phyloP scores from a whole-genome alignment of 2,797 vertebrate genomes.

The Rhinogobio ventralis region DNA sequence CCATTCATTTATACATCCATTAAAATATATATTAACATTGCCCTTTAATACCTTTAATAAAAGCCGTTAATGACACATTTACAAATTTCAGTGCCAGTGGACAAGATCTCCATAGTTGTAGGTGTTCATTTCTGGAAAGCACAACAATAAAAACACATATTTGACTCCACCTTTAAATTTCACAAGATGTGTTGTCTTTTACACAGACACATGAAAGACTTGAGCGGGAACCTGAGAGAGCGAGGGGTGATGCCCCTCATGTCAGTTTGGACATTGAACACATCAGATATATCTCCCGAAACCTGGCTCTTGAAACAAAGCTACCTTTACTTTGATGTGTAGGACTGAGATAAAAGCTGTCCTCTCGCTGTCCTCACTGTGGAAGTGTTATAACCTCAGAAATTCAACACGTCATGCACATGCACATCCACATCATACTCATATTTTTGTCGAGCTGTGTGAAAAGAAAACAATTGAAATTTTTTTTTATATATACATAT shows the following conservation, averaged over 20 bases:
- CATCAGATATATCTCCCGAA: slow-evolving; percentile 72
- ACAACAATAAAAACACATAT: slow-evolving; percentile 1
- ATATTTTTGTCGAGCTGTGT: slow-evolving; percentile 4
- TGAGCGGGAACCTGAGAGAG: slow-evolving; percentile 68
- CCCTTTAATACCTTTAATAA: too few species aligned
- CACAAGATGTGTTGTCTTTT: slow-evolving; percentile 57
- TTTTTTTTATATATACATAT: too few species aligned
- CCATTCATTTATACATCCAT: not conserved
- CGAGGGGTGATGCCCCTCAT: slow-evolving; percentile 64
- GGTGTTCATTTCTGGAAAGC: slow-evolving; percentile 18
- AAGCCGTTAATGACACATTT: not conserved
- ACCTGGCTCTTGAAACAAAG: slow-evolving; percentile 65
- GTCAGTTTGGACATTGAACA: slow-evolving; percentile 64
- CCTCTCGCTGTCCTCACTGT: not conserved
- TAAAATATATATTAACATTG: not conserved
- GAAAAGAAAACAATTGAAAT: not conserved
- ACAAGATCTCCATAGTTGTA: slow-evolving; percentile 1
- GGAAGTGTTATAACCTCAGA: slow-evolving; percentile 11
- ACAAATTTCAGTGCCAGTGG: not conserved
- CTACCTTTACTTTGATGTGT: slow-evolving; percentile 65
- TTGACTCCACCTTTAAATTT: slow-evolving; percentile 63
- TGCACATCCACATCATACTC: not conserved
- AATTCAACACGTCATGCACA: slow-evolving; percentile 3
- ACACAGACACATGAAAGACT: slow-evolving; percentile 70
- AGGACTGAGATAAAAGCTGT: slow-evolving; percentile 20